Evolutionary conservation across 2,797 vertebrate genomes (phyloP), one percentile per base, ranked within the genome.

Genomic region (Danio aesculapii): DNA sequence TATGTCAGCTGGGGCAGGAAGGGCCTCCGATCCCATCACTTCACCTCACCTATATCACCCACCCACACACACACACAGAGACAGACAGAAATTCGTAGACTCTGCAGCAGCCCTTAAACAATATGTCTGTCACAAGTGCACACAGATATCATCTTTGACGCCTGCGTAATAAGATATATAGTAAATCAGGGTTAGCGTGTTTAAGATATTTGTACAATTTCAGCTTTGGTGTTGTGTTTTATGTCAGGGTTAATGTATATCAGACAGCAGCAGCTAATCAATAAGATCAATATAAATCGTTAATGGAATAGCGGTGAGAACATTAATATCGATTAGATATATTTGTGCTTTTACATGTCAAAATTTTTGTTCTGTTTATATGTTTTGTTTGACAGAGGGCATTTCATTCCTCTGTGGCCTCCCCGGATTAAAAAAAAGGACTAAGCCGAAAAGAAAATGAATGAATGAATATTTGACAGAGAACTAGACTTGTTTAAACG

Each of bases 1-100:
- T 86, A 83, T 87, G 84, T 86, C 82, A 85, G 79, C 53, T 30
- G 79, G 77, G 77, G 82, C 73, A 66, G 80, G 68, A 82, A 62
- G 59, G 68, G 84, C 70, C 83, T 68, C 64, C 44, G 41, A 66
- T 67, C 58, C 68, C 77, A 79, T 76, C 70, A 80, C 81, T 83
- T 77, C 62, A 52, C 49, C 72, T 59, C 63, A 70, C 61, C 81
- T 81, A 46, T 84, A 81, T 64, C 77, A 77, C 41, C 16, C 57
- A 59, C 53, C 10, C 67, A 41, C 75, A 62, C 63, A 17, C 43
- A 55, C 67, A 14, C 52, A 62, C 75, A 46, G 14, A 50, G 50
- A 43, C 49, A 44, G n/a, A 47, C 53, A 19, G 17, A 82, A 43
- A 5, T 46, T 19, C 13, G 21, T 47, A 4, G 0, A 10, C 21